A percentile compares a stretch with the other conserved stretches of the same genome.
phyloP scores from a whole-genome alignment of 2,797 vertebrate species.

The Lindbergichthys nudifrons region DNA sequence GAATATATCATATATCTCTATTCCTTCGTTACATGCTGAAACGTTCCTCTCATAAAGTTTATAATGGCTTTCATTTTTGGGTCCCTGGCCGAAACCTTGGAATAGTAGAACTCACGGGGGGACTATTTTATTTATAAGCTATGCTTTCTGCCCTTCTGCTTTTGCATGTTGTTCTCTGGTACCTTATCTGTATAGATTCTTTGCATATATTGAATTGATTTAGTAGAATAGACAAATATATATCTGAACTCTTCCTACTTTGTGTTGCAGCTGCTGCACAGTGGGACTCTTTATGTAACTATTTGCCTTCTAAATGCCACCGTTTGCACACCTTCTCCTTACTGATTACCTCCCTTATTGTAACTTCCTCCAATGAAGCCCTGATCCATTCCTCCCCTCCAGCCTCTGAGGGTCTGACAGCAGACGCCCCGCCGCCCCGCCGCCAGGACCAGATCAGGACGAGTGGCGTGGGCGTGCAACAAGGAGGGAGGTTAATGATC shows the following conservation, averaged over 20 bases:
- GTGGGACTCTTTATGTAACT: not conserved
- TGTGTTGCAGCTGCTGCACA: not conserved
- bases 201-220: no score
- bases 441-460: constrained; percentile 49
- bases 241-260: not conserved
- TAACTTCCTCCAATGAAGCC: constrained; percentile 31
- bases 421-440: constrained; percentile 37
- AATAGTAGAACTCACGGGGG: no score
- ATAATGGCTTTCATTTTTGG: no score
- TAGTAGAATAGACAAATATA: not conserved
- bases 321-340: constrained; percentile 19
- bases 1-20: no score
- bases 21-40: no score
- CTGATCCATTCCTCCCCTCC: constrained; percentile 56
- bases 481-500: constrained; percentile 77
- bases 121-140: no score
- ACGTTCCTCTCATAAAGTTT: no score
- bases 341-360: constrained; percentile 5
- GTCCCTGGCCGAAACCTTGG: no score
- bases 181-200: no score
- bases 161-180: no score
- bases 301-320: constrained; percentile 15
- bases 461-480: constrained; percentile 72
- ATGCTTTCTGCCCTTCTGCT: no score
- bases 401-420: constrained; percentile 63